Percentiles rank a stretch among this genome's conserved stretches.
Evolutionary conservation across 2,888 invertebrate species (phyloP).

Genomic region (Coenonympha arcania): DNA sequence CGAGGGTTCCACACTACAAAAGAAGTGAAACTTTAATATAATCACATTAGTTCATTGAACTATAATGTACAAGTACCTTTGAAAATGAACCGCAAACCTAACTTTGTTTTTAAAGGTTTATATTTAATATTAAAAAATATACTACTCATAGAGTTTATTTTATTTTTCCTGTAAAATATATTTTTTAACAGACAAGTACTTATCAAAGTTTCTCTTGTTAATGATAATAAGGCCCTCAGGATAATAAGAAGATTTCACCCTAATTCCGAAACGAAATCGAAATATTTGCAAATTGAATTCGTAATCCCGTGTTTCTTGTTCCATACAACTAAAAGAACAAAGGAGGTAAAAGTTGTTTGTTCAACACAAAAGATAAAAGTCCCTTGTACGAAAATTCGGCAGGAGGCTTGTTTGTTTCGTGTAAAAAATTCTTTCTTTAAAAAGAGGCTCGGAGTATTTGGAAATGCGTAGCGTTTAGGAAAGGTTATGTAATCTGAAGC

Average conservation of each 20-base stretch:
- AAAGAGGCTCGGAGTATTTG: background rate
- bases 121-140: too few species aligned
- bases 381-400: slow-evolving; percentile 21
- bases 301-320: slow-evolving; percentile 13
- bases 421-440: slow-evolving; percentile 9
- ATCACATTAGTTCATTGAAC: too few species aligned
- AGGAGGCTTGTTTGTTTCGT: slow-evolving; percentile 17
- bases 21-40: too few species aligned
- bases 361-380: slow-evolving; percentile 26
- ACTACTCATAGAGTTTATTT: too few species aligned
- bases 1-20: too few species aligned
- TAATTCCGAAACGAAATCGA: background rate
- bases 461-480: background rate
- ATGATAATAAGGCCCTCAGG: slow-evolving; percentile 1
- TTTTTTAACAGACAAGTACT: background rate
- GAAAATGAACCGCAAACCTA: too few species aligned
- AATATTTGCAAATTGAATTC: slow-evolving; percentile 16
- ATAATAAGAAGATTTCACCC: background rate
- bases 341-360: slow-evolving; percentile 26
- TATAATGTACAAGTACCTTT: too few species aligned
- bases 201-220: slow-evolving; percentile 1
- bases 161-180: too few species aligned
- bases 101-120: too few species aligned
- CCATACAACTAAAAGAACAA: slow-evolving; percentile 23
- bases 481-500: background rate